Evolutionary conservation across 2,113 vertebrate genomes (phyloP), one percentile per base, ranked within the genome.

Genomic region (Neolamprologus kungweensis): DNA sequence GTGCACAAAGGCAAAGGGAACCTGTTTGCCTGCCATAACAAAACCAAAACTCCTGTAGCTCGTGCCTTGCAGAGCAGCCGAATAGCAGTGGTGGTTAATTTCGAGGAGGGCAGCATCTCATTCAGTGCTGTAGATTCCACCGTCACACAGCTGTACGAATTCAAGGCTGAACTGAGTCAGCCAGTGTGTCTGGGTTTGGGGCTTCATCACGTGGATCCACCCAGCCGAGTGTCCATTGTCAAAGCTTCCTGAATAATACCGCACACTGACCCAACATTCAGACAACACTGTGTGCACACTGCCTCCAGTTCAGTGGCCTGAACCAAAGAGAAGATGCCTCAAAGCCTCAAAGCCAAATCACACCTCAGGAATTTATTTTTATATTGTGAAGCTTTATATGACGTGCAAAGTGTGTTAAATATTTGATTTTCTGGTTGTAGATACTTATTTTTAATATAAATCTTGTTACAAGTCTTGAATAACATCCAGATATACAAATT

Each of bases 171-270:
- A 9, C 84, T 95, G 75, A 93, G 47, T 6, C 19, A 94, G 78
- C 88, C 93, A 1, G 75, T 93, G 83, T 95, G 93, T 51, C 86
- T 95, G 13, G 92, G 92, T 11, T 79, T 95, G 9, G 91, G 91
- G 4, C 87, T 94, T 47, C 86, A 92, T 65, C 37, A 21, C 0
- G 57, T 82, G 6, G 73, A 91, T 21, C 91, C 91, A 17, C 88
- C 37, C 19, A 95, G 92, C 47, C 80, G 86, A 79, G 91, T 82
- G 40, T 78, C 94, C 5, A 71, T 94, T 28, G 37, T 95, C 42
- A 93, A 50, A 33, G 90, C 35, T 33, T 71, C 19, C 4, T 89
- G 80, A 92, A 47, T 19, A 21, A 80, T 40, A 79, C 50, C 16
- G 3, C 42, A 83, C 13, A 83, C 58, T 47, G 9, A 1, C 16